phyloP scores from a whole-genome alignment of 2,113 vertebrate species.

The Verasper variegatus region DNA sequence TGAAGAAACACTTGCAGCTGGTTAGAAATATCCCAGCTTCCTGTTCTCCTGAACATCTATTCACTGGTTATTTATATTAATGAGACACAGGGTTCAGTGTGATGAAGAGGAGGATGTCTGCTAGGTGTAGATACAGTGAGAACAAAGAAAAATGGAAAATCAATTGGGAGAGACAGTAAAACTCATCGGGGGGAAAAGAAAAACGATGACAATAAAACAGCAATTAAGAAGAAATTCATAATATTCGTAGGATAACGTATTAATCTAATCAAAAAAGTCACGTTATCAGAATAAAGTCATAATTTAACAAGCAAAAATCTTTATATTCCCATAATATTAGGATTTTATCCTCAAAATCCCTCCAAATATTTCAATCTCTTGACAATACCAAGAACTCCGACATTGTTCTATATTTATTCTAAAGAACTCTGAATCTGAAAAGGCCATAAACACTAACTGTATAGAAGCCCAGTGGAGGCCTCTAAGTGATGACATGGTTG shows the following conservation, averaged over 20 bases:
- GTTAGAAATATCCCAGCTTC: slow-evolving; percentile 25
- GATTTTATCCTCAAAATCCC: neutral
- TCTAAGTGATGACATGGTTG: slow-evolving; percentile 8
- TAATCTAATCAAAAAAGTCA: neutral
- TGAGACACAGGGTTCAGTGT: neutral
- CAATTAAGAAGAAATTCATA: too few relatives aligned
- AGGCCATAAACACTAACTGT: neutral
- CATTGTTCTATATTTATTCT: too few relatives aligned
- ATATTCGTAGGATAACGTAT: too few relatives aligned
- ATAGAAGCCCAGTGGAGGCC: neutral
- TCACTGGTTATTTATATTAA: neutral
- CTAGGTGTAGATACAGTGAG: neutral
- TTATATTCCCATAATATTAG: too few relatives aligned
- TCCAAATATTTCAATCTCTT: neutral
- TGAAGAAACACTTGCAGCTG: neutral
- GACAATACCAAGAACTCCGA: too few relatives aligned
- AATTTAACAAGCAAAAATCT: too few relatives aligned
- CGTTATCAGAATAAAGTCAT: too few relatives aligned
- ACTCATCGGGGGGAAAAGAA: neutral
- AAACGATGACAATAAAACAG: too few relatives aligned
- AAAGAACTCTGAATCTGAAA: neutral
- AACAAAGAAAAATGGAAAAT: neutral
- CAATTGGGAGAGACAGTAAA: neutral
- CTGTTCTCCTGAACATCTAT: slow-evolving; percentile 4
- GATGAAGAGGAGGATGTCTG: slow-evolving; percentile 28